These are phyloP conservation scores for Perognathus longimembris DNA, from an alignment of 2,113 vertebrate genomes.

Conservation along the genomic window DNA sequence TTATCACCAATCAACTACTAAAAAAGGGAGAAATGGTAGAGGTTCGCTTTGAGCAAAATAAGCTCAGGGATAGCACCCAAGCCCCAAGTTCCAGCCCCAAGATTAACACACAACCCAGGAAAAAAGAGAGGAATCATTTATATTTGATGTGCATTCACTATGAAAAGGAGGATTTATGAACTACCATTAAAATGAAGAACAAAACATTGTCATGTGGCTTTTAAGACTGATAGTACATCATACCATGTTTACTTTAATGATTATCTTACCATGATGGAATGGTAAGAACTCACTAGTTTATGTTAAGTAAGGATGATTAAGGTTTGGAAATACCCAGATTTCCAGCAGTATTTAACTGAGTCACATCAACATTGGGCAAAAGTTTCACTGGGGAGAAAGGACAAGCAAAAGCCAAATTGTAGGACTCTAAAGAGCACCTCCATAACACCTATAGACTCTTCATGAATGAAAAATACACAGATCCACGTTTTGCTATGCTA, in stretches of 20 bases:
- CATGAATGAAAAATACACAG: neutral
- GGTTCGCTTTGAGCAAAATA: too few relatives aligned
- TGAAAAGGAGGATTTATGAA: slow-evolving; percentile 20
- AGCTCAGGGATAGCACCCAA: too few relatives aligned
- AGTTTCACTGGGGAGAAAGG: neutral
- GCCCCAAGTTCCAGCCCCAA: too few relatives aligned
- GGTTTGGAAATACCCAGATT: neutral
- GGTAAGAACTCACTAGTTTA: neutral
- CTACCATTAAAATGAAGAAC: neutral
- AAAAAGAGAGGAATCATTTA: neutral
- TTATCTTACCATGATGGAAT: neutral
- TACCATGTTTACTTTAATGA: neutral
- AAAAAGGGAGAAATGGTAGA: too few relatives aligned
- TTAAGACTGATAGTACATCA: neutral
- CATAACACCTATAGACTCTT: neutral
- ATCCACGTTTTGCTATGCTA: neutral
- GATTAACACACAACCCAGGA: neutral
- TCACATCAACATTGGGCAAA: neutral
- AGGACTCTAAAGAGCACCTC: neutral
- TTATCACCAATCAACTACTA: too few relatives aligned
- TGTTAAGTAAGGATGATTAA: neutral
- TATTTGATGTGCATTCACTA: neutral
- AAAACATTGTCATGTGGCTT: neutral
- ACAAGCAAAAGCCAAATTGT: neutral
- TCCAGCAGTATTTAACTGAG: slow-evolving; percentile 16